Base-by-base conservation (phyloP, 1,140 invertebrate species). In the Aradophagus sp. region DNA sequence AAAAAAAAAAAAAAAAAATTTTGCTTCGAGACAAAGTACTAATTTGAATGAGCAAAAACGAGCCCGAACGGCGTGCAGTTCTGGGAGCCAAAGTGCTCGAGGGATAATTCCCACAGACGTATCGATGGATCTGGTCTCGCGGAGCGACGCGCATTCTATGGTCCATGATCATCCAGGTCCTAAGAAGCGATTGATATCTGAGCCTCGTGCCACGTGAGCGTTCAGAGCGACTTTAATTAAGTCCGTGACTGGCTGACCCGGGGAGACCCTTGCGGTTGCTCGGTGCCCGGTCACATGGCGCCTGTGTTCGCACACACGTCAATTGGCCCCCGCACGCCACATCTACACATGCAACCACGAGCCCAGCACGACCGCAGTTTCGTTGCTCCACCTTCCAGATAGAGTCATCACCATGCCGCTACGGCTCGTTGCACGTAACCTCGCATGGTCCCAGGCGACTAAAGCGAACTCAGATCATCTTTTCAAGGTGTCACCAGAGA, bases 201-300 rank as follows among this genome's bases (percentile, higher is more conserved):
- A 68, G 63, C 36, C 73, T 71, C 73, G 68, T 68, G 73, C 73
- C 73, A 75, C 67, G 67, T 74, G 72, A 74, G 66, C 72, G 61
- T 62, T 70, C 55, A 58, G 72, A 80, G 75, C 78, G n/a, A 81
- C 79, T 83, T 82, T 86, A 86, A 86, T 86, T 86, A 86, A 86
- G 83, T 86, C 82, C 81, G 82, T 86, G 83, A 84, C 84, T 83
- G 80, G 81, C 63, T 84, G 83, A 86, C 83, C 84, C 77, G 72
- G 48, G 59, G 67, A 74, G 80, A 78, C 75, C 78, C 72, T 44
- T 63, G 63, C 53, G 36, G 73, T 71, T 71, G 58, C 66, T 63
- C 59, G 59, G 39, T 69, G 55, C 72, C 52, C 73, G 73, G 52
- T 71, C 73, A 71, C 73, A 75, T 75, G 73, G 73, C 73, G 73